Evolutionary conservation across 1,140 invertebrate genomes (phyloP).

Genomic region (Hycleus cichorii): DNA sequence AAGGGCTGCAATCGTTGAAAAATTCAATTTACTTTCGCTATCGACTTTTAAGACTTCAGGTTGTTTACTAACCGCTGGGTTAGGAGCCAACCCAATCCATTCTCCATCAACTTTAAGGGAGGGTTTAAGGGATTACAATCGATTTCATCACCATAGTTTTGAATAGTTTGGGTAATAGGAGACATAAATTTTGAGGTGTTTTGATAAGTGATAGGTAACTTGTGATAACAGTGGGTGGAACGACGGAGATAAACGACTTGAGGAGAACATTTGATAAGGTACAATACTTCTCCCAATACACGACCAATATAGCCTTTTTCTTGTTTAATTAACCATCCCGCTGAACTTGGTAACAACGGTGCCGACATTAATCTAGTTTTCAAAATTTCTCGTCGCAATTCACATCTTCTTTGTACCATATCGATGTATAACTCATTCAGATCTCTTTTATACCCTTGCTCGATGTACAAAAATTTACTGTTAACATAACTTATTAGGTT

Average conservation of each 20-base stretch:
- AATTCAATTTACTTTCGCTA: too few species aligned
- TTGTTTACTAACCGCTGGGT: not conserved
- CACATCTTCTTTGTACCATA: not conserved
- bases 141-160: not conserved
- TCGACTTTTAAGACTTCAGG: slow-evolving; percentile 10
- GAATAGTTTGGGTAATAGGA: not conserved
- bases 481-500: not conserved
- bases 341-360: too few species aligned
- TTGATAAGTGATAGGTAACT: not conserved
- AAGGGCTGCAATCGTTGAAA: too few species aligned
- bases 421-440: not conserved
- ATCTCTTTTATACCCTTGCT: not conserved
- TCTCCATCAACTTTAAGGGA: not conserved
- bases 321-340: too few species aligned
- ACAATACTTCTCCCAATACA: slow-evolving; percentile 6
- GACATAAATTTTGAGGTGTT: slow-evolving; percentile 3
- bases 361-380: too few species aligned
- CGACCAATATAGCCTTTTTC: not conserved
- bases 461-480: slow-evolving; percentile 4
- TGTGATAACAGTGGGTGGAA: not conserved
- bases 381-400: not conserved
- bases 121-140: not conserved
- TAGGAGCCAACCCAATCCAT: not conserved
- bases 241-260: not conserved
- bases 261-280: not conserved